Conservation (phyloP, 1,140 invertebrate genomes). For the Scaptomyza montana region DNA sequence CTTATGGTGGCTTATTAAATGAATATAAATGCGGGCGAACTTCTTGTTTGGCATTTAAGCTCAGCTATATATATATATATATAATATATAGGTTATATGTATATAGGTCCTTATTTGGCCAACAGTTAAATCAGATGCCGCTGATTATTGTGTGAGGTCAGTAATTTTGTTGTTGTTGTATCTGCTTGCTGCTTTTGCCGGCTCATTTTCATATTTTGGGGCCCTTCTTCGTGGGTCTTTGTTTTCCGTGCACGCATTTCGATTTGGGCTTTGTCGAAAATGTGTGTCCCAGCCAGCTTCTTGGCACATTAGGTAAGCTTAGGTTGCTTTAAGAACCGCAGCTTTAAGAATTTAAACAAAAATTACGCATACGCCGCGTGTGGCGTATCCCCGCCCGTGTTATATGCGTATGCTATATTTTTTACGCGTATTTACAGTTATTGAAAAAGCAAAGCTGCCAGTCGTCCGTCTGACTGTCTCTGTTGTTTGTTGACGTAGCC, state of each 20-base stretch:
- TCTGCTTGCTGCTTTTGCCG: conserved; percentile 9
- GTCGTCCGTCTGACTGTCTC: conserved; percentile 1
- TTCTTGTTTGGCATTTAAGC: conserved; percentile 30
- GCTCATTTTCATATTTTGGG: conserved; percentile 44
- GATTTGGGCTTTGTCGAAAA: conserved; percentile 69
- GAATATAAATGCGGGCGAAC: conserved; percentile 66
- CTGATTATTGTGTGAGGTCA: conserved; percentile 64
- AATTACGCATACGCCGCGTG: conserved; percentile 52
- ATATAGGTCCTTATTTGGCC: neutral
- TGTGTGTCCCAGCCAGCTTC: neutral
- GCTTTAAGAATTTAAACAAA: conserved; percentile 27
- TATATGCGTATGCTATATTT: neutral
- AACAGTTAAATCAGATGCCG: neutral
- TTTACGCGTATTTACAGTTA: conserved; percentile 25
- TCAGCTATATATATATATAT: conserved; percentile 29
- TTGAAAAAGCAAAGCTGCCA: conserved; percentile 31
- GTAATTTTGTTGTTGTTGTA: conserved; percentile 43
- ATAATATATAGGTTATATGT: conserved; percentile 11
- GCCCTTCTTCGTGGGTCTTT: conserved; percentile 53
- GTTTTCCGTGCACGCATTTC: conserved; percentile 57
- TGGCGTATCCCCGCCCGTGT: neutral
- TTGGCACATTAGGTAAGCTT: conserved; percentile 21
- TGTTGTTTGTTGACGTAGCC: conserved; percentile 16
- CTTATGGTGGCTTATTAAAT: conserved; percentile 78
- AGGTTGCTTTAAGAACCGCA: conserved; percentile 8